phyloP scores from a whole-genome alignment of 2,888 invertebrate species.

The Barypeithes pellucidus region DNA sequence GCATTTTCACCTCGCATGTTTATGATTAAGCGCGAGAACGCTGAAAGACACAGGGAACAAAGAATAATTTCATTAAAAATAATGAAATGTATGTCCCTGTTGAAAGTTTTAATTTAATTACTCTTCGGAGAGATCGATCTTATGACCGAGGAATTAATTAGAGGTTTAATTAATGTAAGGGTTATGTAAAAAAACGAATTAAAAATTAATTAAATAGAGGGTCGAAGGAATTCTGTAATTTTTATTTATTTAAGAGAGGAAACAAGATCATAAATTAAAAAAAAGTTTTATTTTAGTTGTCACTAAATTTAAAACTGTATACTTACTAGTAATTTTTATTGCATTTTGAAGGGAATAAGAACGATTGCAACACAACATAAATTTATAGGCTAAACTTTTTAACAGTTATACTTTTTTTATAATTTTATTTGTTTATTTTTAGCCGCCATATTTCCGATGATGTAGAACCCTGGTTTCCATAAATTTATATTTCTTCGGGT shows the following conservation, averaged over 20 bases:
- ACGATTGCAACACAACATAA: too few species aligned
- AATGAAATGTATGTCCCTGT: neutral
- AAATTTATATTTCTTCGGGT: constrained; percentile 51
- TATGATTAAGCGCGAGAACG: constrained; percentile 3
- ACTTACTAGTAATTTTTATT: too few species aligned
- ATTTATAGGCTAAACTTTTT: neutral
- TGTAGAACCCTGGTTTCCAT: constrained; percentile 67
- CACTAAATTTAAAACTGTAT: too few species aligned
- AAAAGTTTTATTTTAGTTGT: too few species aligned
- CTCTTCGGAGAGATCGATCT: neutral
- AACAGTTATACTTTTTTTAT: neutral
- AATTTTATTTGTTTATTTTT: constrained; percentile 57
- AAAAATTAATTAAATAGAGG: too few species aligned
- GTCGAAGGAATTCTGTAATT: too few species aligned
- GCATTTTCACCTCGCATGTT: constrained; percentile 14
- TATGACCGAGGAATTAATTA: neutral
- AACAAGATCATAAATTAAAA: too few species aligned
- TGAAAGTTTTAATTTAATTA: constrained; percentile 6
- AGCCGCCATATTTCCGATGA: constrained; percentile 65
- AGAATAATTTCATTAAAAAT: too few species aligned
- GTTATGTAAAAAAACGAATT: too few species aligned
- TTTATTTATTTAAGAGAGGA: too few species aligned
- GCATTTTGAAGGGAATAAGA: too few species aligned
- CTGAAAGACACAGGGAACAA: neutral
- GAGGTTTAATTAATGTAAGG: too few species aligned